Evolutionary conservation across 1,140 invertebrate species (phyloP).

Genomic region (Bactericera cockerelli): DNA sequence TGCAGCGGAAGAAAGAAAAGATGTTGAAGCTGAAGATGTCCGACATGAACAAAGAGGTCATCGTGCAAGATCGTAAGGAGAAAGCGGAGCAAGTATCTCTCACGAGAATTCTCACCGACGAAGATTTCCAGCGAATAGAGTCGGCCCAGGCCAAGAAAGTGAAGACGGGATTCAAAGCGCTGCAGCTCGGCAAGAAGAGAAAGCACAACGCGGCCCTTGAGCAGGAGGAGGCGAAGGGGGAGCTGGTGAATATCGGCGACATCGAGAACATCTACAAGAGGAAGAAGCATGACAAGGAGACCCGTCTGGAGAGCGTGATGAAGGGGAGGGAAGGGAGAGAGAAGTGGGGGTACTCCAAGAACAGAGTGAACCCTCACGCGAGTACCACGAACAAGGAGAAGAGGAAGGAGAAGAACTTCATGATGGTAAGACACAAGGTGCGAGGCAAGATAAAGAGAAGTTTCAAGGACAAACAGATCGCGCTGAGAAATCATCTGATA

Average conservation of each 20-base stretch:
- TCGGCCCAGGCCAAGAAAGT: constrained; percentile 66
- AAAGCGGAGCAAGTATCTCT: constrained; percentile 58
- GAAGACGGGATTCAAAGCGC: constrained; percentile 41
- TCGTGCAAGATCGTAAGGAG: constrained; percentile 35
- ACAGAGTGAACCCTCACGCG: constrained; percentile 68
- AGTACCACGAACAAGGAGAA: constrained; percentile 91
- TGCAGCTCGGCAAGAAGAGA: neutral
- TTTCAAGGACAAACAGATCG: constrained; percentile 81
- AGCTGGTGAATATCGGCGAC: constrained; percentile 67
- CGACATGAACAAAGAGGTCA: constrained; percentile 17
- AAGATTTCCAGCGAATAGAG: constrained; percentile 86
- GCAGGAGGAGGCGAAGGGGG: constrained; percentile 33
- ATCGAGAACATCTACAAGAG: constrained; percentile 95
- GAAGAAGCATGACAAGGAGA: constrained; percentile 72
- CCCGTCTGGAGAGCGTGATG: constrained; percentile 63
- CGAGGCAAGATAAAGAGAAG: constrained; percentile 74
- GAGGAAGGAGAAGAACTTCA: constrained; percentile 77
- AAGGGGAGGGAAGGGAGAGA: constrained; percentile 74
- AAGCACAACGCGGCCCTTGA: neutral
- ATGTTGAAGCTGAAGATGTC: too few relatives aligned
- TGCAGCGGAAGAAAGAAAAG: neutral
- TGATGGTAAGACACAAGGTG: constrained; percentile 89
- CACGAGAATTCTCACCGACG: constrained; percentile 76
- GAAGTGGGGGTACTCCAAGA: constrained; percentile 76
- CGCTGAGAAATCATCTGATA: constrained; percentile 73